Evolutionary conservation across 2,888 invertebrate species (phyloP), one percentile per base, ranked within the genome.

Genomic region (Cryptops parisi): DNA sequence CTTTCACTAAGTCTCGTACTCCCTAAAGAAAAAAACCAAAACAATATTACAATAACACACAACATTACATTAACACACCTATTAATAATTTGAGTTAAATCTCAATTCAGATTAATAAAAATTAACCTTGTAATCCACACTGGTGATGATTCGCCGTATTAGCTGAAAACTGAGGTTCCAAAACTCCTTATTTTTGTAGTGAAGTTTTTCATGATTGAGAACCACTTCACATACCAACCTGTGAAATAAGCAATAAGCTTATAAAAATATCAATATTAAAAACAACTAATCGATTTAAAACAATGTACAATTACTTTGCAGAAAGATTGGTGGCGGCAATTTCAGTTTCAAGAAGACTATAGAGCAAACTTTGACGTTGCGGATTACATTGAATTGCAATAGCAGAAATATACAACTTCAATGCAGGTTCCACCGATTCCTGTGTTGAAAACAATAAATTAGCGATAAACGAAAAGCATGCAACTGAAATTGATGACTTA

Each of bases 131-230:
- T 96, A 96, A 69, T 94, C 91, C 1, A 94, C 93, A 54, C 86
- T 83, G 39, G 84, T 83, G 62, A 96, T 86, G 43, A 91, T 81
- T 67, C 80, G 81, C 60, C 83, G 77, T 52, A 96, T 81, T 3
- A 94, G 73, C 60, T 77, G 77, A 67, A 96, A 93, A 64, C 84
- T 81, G 68, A 85, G 82, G 49, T 86, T 80, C 93, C 94, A 96
- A 69, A 87, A 90, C 59, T 84, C 82, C 59, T 81, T 79, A 67
- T 87, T 81, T 59, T 80, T 78, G 65, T 83, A 83, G 3, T 77
- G 74, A n/a, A 96, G 72, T 64, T 84, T 84, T 53, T 91, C 90
- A 67, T 81, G 84, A 19, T 77, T 78, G 52, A 94, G 74, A 53
- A 94, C 78, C 61, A 82, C 80, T 65, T 93, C 91, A 68, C 93